Conservation (phyloP, 2,888 invertebrate species). For the Taenaris catops region DNA sequence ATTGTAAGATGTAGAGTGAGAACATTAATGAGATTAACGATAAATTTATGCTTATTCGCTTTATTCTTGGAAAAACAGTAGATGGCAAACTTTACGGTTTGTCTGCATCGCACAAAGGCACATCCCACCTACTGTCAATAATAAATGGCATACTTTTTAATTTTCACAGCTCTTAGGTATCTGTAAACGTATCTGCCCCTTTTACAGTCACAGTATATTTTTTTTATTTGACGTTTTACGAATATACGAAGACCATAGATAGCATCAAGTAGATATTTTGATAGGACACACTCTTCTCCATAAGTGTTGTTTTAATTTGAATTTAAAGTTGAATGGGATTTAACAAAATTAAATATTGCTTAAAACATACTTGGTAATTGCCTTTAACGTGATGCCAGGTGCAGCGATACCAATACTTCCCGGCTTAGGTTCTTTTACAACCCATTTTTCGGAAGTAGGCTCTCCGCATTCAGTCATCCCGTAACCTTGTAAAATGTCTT, state of each 20-base stretch:
- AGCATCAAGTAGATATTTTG: constrained; percentile 3
- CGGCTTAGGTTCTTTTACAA: constrained; percentile 42
- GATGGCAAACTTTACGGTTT: too few species aligned
- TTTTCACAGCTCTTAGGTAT: too few species aligned
- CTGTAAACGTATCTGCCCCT: too few species aligned
- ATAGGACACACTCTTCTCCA: background rate
- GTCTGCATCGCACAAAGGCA: too few species aligned
- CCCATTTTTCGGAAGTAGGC: constrained; percentile 52
- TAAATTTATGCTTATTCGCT: too few species aligned
- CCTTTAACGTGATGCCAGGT: constrained; percentile 52
- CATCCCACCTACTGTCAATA: too few species aligned
- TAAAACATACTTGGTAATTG: constrained; percentile 22
- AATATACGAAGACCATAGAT: background rate
- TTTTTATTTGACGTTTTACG: background rate
- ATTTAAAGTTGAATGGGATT: background rate
- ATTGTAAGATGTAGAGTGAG: too few species aligned
- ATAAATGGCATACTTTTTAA: too few species aligned
- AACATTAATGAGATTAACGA: too few species aligned
- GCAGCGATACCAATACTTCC: constrained; percentile 58
- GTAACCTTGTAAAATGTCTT: constrained; percentile 45
- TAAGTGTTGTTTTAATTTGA: too few species aligned
- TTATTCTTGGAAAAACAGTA: too few species aligned
- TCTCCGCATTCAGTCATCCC: constrained; percentile 63
- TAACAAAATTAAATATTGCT: background rate
- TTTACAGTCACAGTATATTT: too few species aligned